Percentiles rank a stretch among this genome's conserved stretches.
Conservation (phyloP, 2,797 vertebrate genomes). For the Mionectes olivaceus region DNA sequence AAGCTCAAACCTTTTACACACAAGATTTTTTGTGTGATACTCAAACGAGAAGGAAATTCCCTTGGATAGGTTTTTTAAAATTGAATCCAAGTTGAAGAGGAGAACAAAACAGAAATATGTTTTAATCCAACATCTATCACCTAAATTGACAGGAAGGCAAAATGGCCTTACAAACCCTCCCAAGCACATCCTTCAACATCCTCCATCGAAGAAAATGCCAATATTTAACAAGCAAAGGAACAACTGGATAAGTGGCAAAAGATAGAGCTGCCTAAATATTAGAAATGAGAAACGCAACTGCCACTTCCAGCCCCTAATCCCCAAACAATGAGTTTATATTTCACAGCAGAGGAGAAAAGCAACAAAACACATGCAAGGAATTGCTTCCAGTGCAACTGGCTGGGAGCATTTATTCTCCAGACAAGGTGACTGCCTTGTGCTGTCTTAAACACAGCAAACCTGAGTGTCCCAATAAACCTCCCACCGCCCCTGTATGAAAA, state of each 20-base stretch:
- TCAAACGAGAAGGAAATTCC: neutral
- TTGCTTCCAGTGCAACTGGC: neutral
- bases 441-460: neutral
- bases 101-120: neutral
- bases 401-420: neutral
- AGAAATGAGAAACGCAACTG: neutral
- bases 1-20: neutral
- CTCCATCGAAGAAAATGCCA: neutral
- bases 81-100: neutral
- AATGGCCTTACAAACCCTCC: neutral
- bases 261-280: neutral
- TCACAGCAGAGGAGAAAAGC: neutral
- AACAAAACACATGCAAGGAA: neutral
- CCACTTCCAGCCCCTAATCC: neutral
- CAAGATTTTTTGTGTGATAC: neutral
- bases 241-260: neutral
- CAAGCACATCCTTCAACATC: neutral
- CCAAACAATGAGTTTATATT: neutral
- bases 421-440: neutral
- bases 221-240: slow-evolving; percentile 14
- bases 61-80: neutral
- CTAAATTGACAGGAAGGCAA: neutral
- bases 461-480: neutral
- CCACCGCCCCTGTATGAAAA: neutral
- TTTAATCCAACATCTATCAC: neutral